These are phyloP conservation scores for Atta colombica DNA, from an alignment of 1,140 invertebrate genomes.

Conservation along the genomic window DNA sequence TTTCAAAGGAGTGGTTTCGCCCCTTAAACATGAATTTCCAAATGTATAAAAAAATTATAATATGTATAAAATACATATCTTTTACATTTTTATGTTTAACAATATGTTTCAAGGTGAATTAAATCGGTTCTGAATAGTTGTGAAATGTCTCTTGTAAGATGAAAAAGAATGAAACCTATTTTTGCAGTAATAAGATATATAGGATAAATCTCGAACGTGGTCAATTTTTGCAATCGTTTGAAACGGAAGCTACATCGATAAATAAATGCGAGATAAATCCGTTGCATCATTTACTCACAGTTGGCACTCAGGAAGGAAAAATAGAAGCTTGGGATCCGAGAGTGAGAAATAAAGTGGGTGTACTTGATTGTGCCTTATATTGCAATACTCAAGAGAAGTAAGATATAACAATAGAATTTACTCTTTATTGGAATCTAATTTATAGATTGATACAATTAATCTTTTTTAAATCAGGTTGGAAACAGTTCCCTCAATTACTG, in stretches of 20 bases:
- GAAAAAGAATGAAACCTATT: constrained; percentile 83
- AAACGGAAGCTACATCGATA: constrained; percentile 91
- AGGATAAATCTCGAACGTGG: constrained; percentile 98
- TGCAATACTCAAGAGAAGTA: constrained; percentile 89
- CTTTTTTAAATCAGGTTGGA: constrained; percentile 50
- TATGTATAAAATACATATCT: too few species aligned
- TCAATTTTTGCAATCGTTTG: constrained; percentile 95
- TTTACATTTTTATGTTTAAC: too few species aligned
- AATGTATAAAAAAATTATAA: too few species aligned
- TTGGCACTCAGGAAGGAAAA: constrained; percentile 96
- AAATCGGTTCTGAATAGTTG: too few species aligned
- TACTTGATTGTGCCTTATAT: constrained; percentile 95
- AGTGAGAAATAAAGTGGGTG: constrained; percentile 90
- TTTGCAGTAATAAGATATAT: constrained; percentile 94
- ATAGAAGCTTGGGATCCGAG: constrained; percentile 99
- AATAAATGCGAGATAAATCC: constrained; percentile 96
- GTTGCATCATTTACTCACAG: constrained; percentile 94
- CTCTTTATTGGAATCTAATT: background rate
- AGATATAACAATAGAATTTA: constrained; percentile 67
- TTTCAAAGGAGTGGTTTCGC: too few species aligned
- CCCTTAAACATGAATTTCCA: too few species aligned
- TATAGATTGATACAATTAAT: background rate
- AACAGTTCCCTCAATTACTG: constrained; percentile 91
- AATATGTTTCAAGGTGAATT: too few species aligned
- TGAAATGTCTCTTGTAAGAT: constrained; percentile 67